Base-by-base conservation (phyloP, 2,797 vertebrate species). In the Acridotheres tristis region DNA sequence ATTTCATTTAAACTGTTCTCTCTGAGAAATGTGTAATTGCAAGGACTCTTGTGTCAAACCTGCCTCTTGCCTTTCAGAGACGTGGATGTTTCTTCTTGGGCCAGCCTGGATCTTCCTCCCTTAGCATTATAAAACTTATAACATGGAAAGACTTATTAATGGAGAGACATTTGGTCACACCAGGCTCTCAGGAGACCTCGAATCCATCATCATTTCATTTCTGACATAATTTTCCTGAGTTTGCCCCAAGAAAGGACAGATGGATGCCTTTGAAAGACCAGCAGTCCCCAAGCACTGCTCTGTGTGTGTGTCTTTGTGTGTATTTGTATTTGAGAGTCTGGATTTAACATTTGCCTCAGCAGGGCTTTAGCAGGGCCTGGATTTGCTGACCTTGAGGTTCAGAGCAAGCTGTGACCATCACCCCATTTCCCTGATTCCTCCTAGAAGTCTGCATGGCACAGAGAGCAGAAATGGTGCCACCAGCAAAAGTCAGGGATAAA, bases 251-350 rank as follows among this genome's bases (percentile, higher is more conserved):
- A 66, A 77, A 32, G 16, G 38, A 14, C 0, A 2, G 16, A 15
- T 29, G 21, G 29, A 32, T 53, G 45, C 26, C 34, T 58, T 51
- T 50, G 22, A 34, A 34, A 66, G 8, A n/a, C 59, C 10, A 11
- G 15, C 15, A 54, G 40, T 9, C 43, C 15, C 43, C 5, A 6
- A 2, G 54, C 51, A 19, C 11, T 32, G 76, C 21, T 36, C 1
- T 0, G 0, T 26, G 42, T 5, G 20, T 27, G n/a, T 3, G 1
- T 13, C 4, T 88, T 18, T 14, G 0, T 29, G 29, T 63, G 50
- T 42, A 16, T 66, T n/a, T 48, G 14, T 29, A 29, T 77, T 34
- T 7, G 19, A 62, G 48, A 65, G 13, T 13, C 50, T 77, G 62
- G 43, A 71, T 67, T 48, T 68, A 74, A 22, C 30, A 34, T 67